phyloP scores from a whole-genome alignment of 2,113 vertebrate species.

The Vicugna pacos region DNA sequence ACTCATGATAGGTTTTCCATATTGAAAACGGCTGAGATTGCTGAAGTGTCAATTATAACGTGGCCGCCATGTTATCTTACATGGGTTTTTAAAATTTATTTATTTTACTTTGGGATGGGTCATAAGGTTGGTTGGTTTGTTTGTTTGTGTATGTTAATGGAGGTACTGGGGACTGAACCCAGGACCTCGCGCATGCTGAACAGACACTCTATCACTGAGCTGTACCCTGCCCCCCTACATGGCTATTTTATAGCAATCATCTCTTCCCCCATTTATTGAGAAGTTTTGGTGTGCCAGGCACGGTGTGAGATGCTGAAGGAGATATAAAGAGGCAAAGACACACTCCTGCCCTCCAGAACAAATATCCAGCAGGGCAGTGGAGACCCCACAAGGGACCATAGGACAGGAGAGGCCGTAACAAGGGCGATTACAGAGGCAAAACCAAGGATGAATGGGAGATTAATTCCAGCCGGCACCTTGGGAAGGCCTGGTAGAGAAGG shows the following conservation, averaged over 20 bases:
- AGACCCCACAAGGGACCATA: not conserved
- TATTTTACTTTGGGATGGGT: too few species aligned
- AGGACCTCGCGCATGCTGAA: too few species aligned
- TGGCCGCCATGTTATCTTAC: not conserved
- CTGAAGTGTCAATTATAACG: not conserved
- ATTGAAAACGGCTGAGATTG: not conserved
- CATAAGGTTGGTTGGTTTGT: too few species aligned
- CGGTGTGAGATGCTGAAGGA: not conserved
- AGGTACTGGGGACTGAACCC: too few species aligned
- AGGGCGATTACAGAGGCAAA: not conserved
- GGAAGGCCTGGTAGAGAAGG: not conserved
- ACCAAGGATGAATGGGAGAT: accelerated
- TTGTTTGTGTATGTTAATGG: too few species aligned
- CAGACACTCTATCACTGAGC: too few species aligned
- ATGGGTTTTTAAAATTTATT: too few species aligned
- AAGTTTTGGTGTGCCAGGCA: not conserved
- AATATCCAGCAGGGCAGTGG: not conserved
- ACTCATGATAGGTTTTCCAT: not conserved
- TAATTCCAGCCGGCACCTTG: not conserved
- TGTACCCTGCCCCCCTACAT: not conserved
- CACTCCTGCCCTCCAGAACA: not conserved
- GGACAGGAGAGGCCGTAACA: not conserved
- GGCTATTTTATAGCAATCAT: not conserved
- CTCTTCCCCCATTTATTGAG: not conserved
- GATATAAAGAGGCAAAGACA: not conserved